These are phyloP conservation scores for Papilio aristodemus DNA, from an alignment of 1,140 invertebrate species.

Conservation along the genomic window DNA sequence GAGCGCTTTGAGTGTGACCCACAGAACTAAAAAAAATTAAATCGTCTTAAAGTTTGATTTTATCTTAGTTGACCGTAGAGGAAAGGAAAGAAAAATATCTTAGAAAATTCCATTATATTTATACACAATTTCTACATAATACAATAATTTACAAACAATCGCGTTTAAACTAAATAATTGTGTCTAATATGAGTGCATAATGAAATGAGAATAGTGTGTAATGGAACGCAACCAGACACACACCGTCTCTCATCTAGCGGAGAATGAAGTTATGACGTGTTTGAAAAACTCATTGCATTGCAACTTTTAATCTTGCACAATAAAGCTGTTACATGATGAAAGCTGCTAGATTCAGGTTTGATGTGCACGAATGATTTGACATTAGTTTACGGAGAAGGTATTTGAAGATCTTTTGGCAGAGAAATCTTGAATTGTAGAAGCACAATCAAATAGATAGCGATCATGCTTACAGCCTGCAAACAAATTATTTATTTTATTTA, in stretches of 20 bases:
- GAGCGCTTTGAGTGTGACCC: neutral
- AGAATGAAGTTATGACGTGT: too few relatives aligned
- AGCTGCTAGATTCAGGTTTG: too few relatives aligned
- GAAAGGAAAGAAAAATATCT: neutral
- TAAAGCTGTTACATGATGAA: too few relatives aligned
- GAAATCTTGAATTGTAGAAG: conserved; percentile 83
- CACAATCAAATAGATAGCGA: conserved; percentile 82
- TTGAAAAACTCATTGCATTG: too few relatives aligned
- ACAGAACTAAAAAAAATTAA: neutral
- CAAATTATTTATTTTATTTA: conserved; percentile 38
- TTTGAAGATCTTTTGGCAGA: conserved; percentile 60
- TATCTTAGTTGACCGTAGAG: neutral
- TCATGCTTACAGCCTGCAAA: conserved; percentile 81
- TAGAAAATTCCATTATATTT: neutral
- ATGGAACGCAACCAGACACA: too few relatives aligned
- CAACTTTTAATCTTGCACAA: too few relatives aligned
- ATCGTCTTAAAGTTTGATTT: neutral
- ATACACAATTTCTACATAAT: neutral
- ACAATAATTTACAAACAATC: neutral
- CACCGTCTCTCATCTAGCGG: too few relatives aligned
- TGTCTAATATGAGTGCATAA: too few relatives aligned
- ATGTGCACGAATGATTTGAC: too few relatives aligned
- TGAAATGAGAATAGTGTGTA: too few relatives aligned
- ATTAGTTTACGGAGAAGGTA: neutral
- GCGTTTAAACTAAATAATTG: neutral